Evolutionary conservation across 2,888 invertebrate species (phyloP).

Genomic region (Platycnemis pennipes): DNA sequence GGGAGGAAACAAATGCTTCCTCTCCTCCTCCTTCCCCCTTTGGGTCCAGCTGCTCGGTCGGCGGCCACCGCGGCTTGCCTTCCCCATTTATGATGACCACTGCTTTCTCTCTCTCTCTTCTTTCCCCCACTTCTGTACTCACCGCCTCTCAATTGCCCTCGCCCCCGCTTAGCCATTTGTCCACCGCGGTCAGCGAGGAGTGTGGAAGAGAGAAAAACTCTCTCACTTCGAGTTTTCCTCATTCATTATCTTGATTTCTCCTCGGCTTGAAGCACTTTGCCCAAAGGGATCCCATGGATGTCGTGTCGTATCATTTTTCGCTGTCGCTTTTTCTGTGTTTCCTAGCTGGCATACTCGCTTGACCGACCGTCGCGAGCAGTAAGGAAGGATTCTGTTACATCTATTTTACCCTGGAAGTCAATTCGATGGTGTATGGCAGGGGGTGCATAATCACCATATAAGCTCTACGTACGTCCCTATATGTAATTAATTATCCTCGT

Average conservation of each 20-base stretch:
- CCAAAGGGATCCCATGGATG: background rate
- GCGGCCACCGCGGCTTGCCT: too few relatives aligned
- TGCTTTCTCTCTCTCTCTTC: too few relatives aligned
- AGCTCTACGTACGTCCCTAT: too few relatives aligned
- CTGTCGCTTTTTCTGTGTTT: too few relatives aligned
- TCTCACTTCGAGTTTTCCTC: background rate
- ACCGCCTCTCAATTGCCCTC: conserved; percentile 41
- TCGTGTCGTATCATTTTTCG: background rate
- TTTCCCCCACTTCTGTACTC: background rate
- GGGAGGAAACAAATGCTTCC: background rate
- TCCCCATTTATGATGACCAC: too few relatives aligned
- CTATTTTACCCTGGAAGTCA: too few relatives aligned
- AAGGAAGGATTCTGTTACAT: too few relatives aligned
- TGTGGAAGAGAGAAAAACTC: background rate
- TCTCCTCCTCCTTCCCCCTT: background rate
- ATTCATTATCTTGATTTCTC: background rate
- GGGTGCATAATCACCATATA: too few relatives aligned
- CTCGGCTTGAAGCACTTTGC: background rate
- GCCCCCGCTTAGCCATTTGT: conserved; percentile 54
- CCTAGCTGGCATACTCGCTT: too few relatives aligned
- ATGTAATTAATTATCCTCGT: too few relatives aligned
- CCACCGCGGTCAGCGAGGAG: background rate
- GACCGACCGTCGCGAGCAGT: too few relatives aligned
- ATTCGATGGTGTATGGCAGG: too few relatives aligned
- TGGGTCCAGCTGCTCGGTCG: background rate